A percentile compares a stretch with the other conserved stretches of the same genome.
Conservation (phyloP, 2,888 invertebrate species). For the Bombylius major region DNA sequence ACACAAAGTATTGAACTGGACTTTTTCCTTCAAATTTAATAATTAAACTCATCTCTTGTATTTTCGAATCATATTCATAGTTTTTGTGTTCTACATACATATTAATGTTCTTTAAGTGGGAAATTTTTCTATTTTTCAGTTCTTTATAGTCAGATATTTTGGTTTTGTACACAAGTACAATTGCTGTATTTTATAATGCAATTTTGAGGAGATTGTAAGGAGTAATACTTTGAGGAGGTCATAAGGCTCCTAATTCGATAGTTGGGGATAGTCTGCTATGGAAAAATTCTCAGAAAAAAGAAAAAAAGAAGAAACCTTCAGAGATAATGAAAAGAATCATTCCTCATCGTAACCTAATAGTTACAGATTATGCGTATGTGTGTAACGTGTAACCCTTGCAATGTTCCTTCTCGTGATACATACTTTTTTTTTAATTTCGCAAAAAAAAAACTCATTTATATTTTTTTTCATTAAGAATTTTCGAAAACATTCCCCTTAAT, state of each 20-base stretch:
- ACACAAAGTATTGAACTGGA: too few relatives aligned
- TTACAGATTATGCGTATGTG: constrained; percentile 43
- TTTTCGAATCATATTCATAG: too few relatives aligned
- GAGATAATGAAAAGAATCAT: constrained; percentile 63
- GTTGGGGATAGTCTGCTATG: constrained; percentile 38
- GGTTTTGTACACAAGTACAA: constrained; percentile 42
- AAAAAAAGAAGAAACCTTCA: constrained; percentile 49
- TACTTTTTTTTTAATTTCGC: constrained; percentile 19
- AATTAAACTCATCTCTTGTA: too few relatives aligned
- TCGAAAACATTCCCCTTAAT: too few relatives aligned
- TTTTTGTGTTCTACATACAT: too few relatives aligned
- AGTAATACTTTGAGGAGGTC: constrained; percentile 50
- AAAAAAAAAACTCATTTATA: too few relatives aligned
- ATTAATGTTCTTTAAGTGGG: too few relatives aligned
- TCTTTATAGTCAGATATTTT: too few relatives aligned
- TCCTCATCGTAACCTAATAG: constrained; percentile 49
- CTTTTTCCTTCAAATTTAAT: too few relatives aligned
- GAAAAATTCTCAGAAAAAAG: constrained; percentile 43
- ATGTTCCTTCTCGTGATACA: constrained; percentile 51
- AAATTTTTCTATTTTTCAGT: too few relatives aligned
- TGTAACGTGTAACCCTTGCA: constrained; percentile 54
- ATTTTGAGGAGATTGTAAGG: constrained; percentile 57
- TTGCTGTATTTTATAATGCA: constrained; percentile 58
- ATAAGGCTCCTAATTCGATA: constrained; percentile 45
- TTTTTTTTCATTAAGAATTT: too few relatives aligned